Conservation (phyloP, 2,888 invertebrate species). For the Ctenicera cuprea region DNA sequence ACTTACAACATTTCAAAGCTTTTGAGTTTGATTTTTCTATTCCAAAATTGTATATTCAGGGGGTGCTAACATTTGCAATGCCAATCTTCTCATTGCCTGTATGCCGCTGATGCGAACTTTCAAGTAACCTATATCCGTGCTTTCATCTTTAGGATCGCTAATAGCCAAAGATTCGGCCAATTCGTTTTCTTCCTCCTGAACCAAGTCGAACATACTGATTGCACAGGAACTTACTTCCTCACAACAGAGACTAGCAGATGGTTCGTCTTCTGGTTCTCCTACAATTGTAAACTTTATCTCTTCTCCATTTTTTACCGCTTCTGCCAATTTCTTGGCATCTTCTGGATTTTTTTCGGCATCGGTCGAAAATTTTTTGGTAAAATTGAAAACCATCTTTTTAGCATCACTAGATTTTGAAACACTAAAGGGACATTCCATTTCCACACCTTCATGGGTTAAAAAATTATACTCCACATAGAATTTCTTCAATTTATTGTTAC, state of each 20-base stretch:
- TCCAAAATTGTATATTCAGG: conserved; percentile 27
- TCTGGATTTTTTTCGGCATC: conserved; percentile 48
- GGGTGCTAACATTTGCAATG: conserved; percentile 57
- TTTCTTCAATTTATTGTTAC: conserved; percentile 54
- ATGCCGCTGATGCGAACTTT: conserved; percentile 58
- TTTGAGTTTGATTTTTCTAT: too few relatives aligned
- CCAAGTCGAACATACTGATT: conserved; percentile 58
- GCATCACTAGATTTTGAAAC: conserved; percentile 51
- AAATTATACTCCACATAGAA: conserved; percentile 62
- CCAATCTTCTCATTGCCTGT: conserved; percentile 59
- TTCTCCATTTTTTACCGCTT: conserved; percentile 57
- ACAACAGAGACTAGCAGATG: conserved; percentile 55
- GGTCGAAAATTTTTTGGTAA: conserved; percentile 57
- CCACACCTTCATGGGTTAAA: conserved; percentile 55
- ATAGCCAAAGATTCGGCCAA: conserved; percentile 54
- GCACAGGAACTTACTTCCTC: conserved; percentile 57
- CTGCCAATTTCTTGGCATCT: conserved; percentile 56
- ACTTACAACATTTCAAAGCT: too few relatives aligned
- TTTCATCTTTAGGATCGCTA: conserved; percentile 45
- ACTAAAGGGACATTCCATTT: conserved; percentile 61
- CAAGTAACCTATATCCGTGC: conserved; percentile 55
- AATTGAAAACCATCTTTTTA: conserved; percentile 55
- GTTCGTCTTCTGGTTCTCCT: conserved; percentile 57
- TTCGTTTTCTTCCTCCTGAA: conserved; percentile 57
- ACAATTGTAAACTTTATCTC: conserved; percentile 58